Percentiles rank a stretch among this genome's conserved stretches.
Conservation (phyloP, 2,888 invertebrate genomes). For the Pseudanteris insignis region DNA sequence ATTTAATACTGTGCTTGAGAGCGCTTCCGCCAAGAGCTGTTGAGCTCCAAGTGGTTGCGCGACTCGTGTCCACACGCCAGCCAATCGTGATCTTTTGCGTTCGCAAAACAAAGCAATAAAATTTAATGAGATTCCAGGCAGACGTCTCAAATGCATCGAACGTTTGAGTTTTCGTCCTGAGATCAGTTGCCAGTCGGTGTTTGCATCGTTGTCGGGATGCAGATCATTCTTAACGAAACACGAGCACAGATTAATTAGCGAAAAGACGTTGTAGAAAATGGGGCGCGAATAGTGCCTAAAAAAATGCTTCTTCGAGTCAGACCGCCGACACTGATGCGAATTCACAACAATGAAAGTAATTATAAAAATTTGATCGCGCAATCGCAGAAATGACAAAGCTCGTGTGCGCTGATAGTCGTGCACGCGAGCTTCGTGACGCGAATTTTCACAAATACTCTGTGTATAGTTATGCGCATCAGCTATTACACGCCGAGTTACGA, state of each 20-base stretch:
- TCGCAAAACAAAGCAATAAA: conserved; percentile 11
- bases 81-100: conserved; percentile 7
- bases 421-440: conserved; percentile 5
- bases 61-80: conserved; percentile 15
- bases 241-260: too few species aligned
- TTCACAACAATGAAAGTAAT: too few species aligned
- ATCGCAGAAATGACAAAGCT: background rate
- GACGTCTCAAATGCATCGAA: conserved; percentile 14
- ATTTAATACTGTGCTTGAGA: conserved; percentile 46
- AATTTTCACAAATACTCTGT: conserved; percentile 4
- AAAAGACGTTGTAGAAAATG: too few species aligned
- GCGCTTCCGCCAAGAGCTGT: conserved; percentile 40
- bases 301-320: too few species aligned
- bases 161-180: conserved; percentile 29
- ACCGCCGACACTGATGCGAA: too few species aligned
- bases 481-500: too few species aligned
- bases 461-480: too few species aligned
- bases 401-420: conserved; percentile 1
- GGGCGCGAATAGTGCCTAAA: too few species aligned
- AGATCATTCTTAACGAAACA: conserved; percentile 4
- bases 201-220: conserved; percentile 2
- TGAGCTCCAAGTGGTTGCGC: conserved; percentile 15
- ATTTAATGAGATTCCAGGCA: conserved; percentile 31
- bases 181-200: conserved; percentile 9
- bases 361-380: too few species aligned